Evolutionary conservation across 1,140 invertebrate genomes (phyloP).

Genomic region (Rhopalosiphum maidis): DNA sequence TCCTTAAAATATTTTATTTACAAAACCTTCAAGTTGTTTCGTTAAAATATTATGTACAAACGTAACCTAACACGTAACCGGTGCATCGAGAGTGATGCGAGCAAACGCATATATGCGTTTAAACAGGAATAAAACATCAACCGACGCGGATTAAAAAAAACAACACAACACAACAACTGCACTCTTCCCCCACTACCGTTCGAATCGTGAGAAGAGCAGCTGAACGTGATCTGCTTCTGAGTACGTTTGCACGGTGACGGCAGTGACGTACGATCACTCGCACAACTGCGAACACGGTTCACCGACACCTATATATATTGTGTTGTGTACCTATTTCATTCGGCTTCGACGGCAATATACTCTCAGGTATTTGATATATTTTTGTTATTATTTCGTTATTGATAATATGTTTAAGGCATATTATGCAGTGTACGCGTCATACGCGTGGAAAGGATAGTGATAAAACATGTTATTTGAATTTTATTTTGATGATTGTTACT

Average conservation of each 20-base stretch:
- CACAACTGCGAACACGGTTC: not conserved
- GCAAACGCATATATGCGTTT: not conserved
- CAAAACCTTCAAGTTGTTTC: not conserved
- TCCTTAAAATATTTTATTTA: not conserved
- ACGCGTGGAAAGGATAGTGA: too few relatives aligned
- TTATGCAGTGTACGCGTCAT: too few relatives aligned
- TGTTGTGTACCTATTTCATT: not conserved
- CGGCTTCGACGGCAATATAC: not conserved
- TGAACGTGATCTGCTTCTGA: slow-evolving; percentile 37
- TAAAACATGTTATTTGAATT: too few relatives aligned
- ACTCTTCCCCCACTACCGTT: not conserved
- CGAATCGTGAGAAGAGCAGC: not conserved
- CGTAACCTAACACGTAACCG: not conserved
- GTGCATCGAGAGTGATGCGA: not conserved
- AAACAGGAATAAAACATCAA: not conserved
- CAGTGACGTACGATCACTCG: slow-evolving; percentile 26
- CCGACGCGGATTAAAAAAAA: slow-evolving; percentile 5
- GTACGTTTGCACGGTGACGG: not conserved
- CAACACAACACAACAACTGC: not conserved
- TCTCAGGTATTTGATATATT: not conserved
- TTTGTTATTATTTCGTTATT: not conserved
- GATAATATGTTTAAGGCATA: too few relatives aligned
- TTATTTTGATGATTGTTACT: too few relatives aligned
- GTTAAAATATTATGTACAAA: not conserved
- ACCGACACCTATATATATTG: not conserved